These are phyloP conservation scores for Moxostoma hubbsi DNA, from an alignment of 2,797 vertebrate species.

Conservation along the genomic window DNA sequence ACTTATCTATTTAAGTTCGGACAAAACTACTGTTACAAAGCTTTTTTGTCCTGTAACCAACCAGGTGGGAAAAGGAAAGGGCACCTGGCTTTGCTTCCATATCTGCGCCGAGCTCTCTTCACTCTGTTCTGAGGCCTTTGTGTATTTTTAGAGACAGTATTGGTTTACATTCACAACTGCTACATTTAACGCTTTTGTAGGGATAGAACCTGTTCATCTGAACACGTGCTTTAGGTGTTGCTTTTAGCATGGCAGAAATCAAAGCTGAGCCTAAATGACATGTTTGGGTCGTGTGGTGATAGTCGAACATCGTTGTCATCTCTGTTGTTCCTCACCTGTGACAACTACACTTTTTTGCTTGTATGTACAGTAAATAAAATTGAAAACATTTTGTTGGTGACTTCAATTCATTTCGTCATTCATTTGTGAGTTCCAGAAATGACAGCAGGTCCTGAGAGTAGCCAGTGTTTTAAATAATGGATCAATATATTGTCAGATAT, in stretches of 20 bases:
- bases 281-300: constrained; percentile 52
- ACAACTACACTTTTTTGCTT: constrained; percentile 69
- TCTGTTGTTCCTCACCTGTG: constrained; percentile 58
- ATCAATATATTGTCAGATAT: too few species aligned
- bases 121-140: constrained; percentile 63
- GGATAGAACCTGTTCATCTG: constrained; percentile 67
- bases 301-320: constrained; percentile 57
- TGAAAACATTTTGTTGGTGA: constrained; percentile 53
- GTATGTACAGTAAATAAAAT: constrained; percentile 81
- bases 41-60: constrained; percentile 61
- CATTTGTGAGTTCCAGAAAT: not conserved
- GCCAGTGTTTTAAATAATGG: too few species aligned
- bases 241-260: constrained; percentile 80
- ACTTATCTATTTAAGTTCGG: not conserved
- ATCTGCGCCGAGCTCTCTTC: constrained; percentile 67
- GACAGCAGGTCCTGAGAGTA: too few species aligned
- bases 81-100: constrained; percentile 79
- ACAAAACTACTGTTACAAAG: constrained; percentile 55
- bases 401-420: not conserved
- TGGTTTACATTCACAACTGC: constrained; percentile 63
- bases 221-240: constrained; percentile 67
- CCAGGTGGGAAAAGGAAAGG: constrained; percentile 68
- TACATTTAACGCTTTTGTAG: constrained; percentile 60
- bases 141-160: constrained; percentile 71
- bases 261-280: constrained; percentile 70